Conservation (phyloP, 2,797 vertebrate species). For the Gallirallus australis region DNA sequence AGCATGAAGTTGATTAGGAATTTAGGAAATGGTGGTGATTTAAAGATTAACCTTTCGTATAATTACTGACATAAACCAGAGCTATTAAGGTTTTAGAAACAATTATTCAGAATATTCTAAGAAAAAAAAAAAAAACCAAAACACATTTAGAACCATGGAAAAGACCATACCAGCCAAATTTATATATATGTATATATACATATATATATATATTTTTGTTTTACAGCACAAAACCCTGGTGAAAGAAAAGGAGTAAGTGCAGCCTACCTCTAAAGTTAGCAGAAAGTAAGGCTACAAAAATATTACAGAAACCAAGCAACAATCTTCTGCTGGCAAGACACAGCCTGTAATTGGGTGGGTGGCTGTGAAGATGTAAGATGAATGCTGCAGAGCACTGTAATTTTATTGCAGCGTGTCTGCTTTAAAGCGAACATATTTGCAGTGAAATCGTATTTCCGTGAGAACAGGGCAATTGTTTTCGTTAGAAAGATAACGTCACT, state of each 20-base stretch:
- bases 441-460: conserved; percentile 63
- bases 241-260: conserved; percentile 34
- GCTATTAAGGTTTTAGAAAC: conserved; percentile 30
- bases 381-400: conserved; percentile 53
- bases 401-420: conserved; percentile 55
- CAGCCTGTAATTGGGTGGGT: conserved; percentile 73
- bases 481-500: conserved; percentile 35
- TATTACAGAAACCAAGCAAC: conserved; percentile 73
- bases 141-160: neutral
- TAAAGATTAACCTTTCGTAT: conserved; percentile 66
- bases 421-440: conserved; percentile 42
- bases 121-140: neutral
- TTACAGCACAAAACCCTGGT: conserved; percentile 30
- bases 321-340: conserved; percentile 68
- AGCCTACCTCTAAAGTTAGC: conserved; percentile 62
- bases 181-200: no score
- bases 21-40: conserved; percentile 53
- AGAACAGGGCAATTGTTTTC: conserved; percentile 5
- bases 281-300: conserved; percentile 68
- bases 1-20: conserved; percentile 40
- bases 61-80: conserved; percentile 47
- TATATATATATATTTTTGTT: neutral
- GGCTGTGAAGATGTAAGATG: conserved; percentile 64
- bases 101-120: neutral
- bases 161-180: neutral